Evolutionary conservation across 2,888 invertebrate species (phyloP).

Genomic region (Ctenicera cuprea): DNA sequence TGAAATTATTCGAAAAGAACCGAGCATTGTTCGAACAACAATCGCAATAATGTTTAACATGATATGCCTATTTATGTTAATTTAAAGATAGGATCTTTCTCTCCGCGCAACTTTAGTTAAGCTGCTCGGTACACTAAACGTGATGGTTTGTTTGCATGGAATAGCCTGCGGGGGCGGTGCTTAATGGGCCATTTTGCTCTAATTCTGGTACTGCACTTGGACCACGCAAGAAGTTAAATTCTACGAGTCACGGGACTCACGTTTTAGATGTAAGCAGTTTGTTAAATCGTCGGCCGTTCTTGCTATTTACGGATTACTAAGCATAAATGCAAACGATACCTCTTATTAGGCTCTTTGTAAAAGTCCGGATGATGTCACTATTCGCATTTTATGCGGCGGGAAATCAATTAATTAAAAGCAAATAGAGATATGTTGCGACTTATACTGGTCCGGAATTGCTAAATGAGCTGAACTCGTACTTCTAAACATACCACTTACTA

Average conservation of each 20-base stretch:
- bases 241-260: slow-evolving; percentile 48
- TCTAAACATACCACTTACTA: slow-evolving; percentile 35
- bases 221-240: slow-evolving; percentile 48
- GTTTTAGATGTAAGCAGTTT: slow-evolving; percentile 42
- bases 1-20: slow-evolving; percentile 44
- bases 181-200: slow-evolving; percentile 52
- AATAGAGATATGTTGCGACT: slow-evolving; percentile 1
- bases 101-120: slow-evolving; percentile 15
- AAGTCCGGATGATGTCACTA: slow-evolving; percentile 14
- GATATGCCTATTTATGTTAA: slow-evolving; percentile 54
- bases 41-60: slow-evolving; percentile 53
- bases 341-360: slow-evolving; percentile 15
- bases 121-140: slow-evolving; percentile 42
- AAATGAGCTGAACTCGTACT: slow-evolving; percentile 30
- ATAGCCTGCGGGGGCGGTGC: slow-evolving; percentile 43
- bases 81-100: slow-evolving; percentile 48
- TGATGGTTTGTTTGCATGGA: slow-evolving; percentile 46
- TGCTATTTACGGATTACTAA: background rate
- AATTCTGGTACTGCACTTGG: slow-evolving; percentile 48
- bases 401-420: slow-evolving; percentile 12
- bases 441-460: background rate
- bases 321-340: slow-evolving; percentile 21
- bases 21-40: slow-evolving; percentile 52
- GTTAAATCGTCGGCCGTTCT: slow-evolving; percentile 2
- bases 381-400: background rate